Evolutionary conservation across 2,888 invertebrate genomes (phyloP), one percentile per base, ranked within the genome.

Genomic region (Lamellibrachia satsuma): DNA sequence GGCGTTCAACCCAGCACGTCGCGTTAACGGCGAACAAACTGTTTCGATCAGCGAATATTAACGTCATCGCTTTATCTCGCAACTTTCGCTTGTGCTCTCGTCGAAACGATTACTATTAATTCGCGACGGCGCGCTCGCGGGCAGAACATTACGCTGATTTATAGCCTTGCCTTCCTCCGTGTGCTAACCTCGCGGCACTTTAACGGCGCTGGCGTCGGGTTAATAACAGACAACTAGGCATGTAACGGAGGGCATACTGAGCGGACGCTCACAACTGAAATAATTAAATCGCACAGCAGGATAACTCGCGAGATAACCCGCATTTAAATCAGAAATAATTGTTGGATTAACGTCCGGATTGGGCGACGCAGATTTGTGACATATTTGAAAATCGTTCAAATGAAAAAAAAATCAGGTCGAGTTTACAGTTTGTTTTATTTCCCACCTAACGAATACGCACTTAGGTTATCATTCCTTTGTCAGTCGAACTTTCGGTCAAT

Each of bases 91-190:
- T 4, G 15, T 75, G 75, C 75, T 22, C 15, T 75, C n/a, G 75
- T 75, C 22, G 75, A 75, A 11, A 15, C 75, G 75, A 75, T 75
- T 75, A 75, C 75, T 75, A 75, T 75, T 75, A 75, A 75, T 75
- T 75, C 75, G 75, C 75, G 75, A 75, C 75, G 22, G 75, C 60
- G 75, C 6, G 22, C 75, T 3, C 22, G n/a, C 75, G 75, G 22
- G 75, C 75, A 75, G n/a, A n/a, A 75, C 75, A 75, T 75, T 75
- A 75, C 75, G 75, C 2, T 75, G 75, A 75, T 75, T 75, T 75
- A 75, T 75, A 11, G 75, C 75, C 6, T 6, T 22, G 2, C 22
- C 75, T 75, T 22, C 22, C 22, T 4, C 4, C 22, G 15, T 75
- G 75, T n/a, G 55, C 8, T n/a, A 39, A 22, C 22, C 75, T 2